Percentiles rank a stretch among this genome's conserved stretches.
phyloP scores from a whole-genome alignment of 2,113 vertebrate genomes.

The Phodopus roborovskii region DNA sequence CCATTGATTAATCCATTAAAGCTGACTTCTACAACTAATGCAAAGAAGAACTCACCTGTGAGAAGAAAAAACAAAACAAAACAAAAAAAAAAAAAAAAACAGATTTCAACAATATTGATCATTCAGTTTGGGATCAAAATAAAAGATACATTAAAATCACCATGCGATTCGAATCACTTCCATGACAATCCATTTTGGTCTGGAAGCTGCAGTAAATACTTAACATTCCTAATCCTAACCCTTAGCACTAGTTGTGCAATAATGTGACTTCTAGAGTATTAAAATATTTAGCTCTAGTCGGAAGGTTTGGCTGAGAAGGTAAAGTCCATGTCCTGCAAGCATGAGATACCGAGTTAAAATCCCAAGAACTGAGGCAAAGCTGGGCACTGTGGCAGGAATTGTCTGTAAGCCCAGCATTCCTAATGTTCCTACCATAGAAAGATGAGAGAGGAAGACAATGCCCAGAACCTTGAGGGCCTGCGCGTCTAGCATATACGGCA shows the following conservation, averaged over 20 bases:
- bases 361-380: no score
- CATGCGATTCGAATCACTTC: not conserved
- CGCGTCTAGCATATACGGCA: not conserved
- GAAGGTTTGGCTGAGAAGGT: no score
- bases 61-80: no score
- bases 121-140: slow-evolving; percentile 28
- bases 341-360: not conserved
- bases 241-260: not conserved
- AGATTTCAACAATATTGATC: not conserved
- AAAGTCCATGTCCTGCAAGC: no score
- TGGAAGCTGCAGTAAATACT: not conserved
- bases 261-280: not conserved
- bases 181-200: not conserved
- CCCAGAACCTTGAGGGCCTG: not conserved
- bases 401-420: not conserved
- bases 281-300: not conserved
- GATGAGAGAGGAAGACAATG: not conserved
- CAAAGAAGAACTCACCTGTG: not conserved
- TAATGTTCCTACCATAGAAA: not conserved
- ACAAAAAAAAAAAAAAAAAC: no score
- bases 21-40: not conserved
- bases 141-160: not conserved
- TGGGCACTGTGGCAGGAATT: not conserved
- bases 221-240: no score
- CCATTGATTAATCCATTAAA: not conserved